These are phyloP conservation scores for Tanytarsus gracilentus DNA, from an alignment of 2,888 invertebrate genomes.

Conservation along the genomic window DNA sequence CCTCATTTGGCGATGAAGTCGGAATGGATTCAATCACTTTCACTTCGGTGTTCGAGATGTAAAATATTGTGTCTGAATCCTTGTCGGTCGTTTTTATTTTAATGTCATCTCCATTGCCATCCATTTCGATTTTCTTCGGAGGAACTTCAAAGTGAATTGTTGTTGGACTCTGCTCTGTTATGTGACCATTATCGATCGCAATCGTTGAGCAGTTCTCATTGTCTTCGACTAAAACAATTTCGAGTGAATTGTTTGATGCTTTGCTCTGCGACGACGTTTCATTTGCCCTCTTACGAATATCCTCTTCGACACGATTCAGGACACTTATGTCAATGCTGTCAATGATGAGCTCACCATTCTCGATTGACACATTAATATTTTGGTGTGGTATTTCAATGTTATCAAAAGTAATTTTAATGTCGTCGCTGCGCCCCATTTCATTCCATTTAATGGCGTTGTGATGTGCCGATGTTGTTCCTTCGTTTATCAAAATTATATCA, in stretches of 20 bases:
- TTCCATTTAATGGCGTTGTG: constrained; percentile 11
- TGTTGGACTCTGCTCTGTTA: neutral
- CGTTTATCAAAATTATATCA: constrained; percentile 24
- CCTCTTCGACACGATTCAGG: constrained; percentile 15
- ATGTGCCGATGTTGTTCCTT: neutral
- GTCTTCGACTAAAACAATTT: constrained; percentile 25
- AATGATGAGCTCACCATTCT: constrained; percentile 25
- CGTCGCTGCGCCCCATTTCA: neutral
- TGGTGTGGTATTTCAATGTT: constrained; percentile 24
- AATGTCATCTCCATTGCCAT: constrained; percentile 4
- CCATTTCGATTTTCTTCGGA: constrained; percentile 11
- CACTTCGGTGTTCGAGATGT: constrained; percentile 44
- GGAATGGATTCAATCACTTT: constrained; percentile 43
- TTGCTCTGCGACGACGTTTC: neutral
- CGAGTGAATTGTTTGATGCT: constrained; percentile 6
- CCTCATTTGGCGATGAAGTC: constrained; percentile 33
- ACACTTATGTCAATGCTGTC: constrained; percentile 21
- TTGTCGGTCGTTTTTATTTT: constrained; percentile 35
- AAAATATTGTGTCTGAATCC: constrained; percentile 44
- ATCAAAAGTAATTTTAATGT: constrained; percentile 23
- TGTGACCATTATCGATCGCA: neutral
- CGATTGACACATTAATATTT: constrained; percentile 19
- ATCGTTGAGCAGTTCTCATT: neutral
- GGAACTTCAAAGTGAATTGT: constrained; percentile 23
- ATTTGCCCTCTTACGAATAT: neutral